Conservation (phyloP, 2,888 invertebrate genomes). For the Branchellion lobata region DNA sequence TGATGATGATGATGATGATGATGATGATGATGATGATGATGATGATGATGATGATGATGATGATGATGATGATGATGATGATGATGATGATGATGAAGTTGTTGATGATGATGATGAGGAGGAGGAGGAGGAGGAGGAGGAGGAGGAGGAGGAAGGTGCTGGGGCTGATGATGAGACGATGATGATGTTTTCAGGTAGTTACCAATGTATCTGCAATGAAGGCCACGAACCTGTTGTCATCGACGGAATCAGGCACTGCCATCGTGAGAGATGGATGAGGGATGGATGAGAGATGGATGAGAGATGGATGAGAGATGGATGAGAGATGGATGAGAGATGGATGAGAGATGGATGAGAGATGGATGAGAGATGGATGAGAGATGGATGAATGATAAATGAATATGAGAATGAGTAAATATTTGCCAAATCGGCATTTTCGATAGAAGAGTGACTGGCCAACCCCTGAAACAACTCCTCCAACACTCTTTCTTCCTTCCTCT, state of each 20-base stretch:
- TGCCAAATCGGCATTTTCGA: too few species aligned
- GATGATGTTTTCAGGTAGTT: not conserved
- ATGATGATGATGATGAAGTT: too few species aligned
- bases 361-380: not conserved
- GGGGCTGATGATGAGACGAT: not conserved
- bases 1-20: slow-evolving; percentile 11
- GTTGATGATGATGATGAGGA: slow-evolving; percentile 23
- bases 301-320: not conserved
- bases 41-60: not conserved
- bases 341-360: not conserved
- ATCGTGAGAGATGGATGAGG: not conserved
- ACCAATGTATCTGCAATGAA: not conserved
- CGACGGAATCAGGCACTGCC: not conserved
- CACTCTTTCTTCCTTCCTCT: too few species aligned
- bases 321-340: not conserved
- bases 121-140: not conserved
- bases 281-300: not conserved
- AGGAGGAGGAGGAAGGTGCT: not conserved
- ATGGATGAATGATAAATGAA: too few species aligned
- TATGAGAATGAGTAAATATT: too few species aligned
- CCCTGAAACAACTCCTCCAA: too few species aligned
- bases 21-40: not conserved
- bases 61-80: too few species aligned
- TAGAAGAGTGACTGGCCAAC: too few species aligned
- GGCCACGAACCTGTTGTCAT: not conserved